Conservation (phyloP, 2,797 vertebrate genomes). For the Nothura maculosa region DNA sequence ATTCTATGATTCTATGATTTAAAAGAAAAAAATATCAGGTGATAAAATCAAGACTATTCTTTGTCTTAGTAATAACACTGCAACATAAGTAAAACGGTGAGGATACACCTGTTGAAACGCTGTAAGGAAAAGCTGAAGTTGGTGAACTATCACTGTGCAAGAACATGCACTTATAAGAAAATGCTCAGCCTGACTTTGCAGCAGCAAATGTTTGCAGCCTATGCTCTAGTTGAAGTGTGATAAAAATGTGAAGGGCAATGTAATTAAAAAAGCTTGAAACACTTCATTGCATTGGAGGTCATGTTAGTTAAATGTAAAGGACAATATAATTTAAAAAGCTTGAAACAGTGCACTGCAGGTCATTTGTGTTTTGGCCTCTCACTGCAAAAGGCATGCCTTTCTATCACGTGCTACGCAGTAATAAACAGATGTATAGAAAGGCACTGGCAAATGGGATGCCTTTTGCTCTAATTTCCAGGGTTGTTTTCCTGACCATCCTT, state of each 20-base stretch:
- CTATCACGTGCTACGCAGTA: not conserved
- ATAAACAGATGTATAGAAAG: not conserved
- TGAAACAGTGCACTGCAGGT: not conserved
- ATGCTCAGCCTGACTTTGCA: not conserved
- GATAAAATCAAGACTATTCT: not conserved
- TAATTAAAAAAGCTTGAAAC: conserved; percentile 5
- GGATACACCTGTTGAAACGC: not conserved
- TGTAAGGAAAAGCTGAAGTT: not conserved
- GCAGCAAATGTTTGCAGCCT: not conserved
- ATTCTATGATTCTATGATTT: too few species aligned
- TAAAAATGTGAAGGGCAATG: conserved; percentile 19
- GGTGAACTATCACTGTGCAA: conserved; percentile 16
- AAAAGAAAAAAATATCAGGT: not conserved
- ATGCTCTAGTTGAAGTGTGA: not conserved
- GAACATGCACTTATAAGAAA: not conserved
- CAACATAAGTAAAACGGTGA: not conserved
- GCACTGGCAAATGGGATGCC: not conserved
- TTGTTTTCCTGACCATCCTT: not conserved
- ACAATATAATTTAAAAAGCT: conserved; percentile 14
- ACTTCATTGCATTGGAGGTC: not conserved
- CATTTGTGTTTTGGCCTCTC: not conserved
- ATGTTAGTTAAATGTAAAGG: not conserved
- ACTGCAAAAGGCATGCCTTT: not conserved
- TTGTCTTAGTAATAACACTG: not conserved
- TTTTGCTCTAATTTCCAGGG: not conserved